Conservation (phyloP, 1,140 invertebrate genomes). For the Drosophila miranda region DNA sequence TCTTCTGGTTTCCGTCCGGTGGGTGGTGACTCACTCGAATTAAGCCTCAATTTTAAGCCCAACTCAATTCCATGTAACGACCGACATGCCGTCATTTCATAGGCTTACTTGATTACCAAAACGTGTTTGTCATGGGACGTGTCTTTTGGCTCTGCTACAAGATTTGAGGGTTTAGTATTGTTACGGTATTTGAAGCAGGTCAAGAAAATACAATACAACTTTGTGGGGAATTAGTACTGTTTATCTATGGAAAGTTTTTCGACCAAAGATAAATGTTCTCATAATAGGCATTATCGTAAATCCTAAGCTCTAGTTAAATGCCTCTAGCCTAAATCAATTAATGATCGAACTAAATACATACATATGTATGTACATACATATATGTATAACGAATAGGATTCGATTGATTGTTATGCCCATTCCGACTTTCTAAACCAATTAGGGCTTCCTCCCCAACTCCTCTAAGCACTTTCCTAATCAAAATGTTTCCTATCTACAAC, state of each 20-base stretch:
- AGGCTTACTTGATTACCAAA: conserved; percentile 31
- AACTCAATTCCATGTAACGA: conserved; percentile 27
- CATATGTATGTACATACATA: no score
- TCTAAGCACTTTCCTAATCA: conserved; percentile 19
- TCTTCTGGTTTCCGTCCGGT: background rate
- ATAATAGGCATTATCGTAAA: no score
- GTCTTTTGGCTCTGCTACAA: background rate
- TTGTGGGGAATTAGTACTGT: no score
- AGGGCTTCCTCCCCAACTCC: background rate
- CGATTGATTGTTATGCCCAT: conserved; percentile 20
- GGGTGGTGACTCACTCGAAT: conserved; percentile 26
- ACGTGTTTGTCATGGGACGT: conserved; percentile 11
- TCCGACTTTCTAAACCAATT: conserved; percentile 39
- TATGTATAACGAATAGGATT: no score
- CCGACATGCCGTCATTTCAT: conserved; percentile 2
- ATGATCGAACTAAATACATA: no score
- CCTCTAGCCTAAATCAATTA: no score
- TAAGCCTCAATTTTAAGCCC: background rate
- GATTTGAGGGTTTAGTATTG: no score
- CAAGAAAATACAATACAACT: no score
- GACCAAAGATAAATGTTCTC: no score
- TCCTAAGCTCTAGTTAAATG: no score
- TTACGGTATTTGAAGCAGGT: no score
- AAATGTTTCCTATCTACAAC: conserved; percentile 37
- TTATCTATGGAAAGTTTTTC: no score